Evolutionary conservation across 53 echinoderm and acorn worm species (phyloP).

Genomic region (Glandiceps talaboti): DNA sequence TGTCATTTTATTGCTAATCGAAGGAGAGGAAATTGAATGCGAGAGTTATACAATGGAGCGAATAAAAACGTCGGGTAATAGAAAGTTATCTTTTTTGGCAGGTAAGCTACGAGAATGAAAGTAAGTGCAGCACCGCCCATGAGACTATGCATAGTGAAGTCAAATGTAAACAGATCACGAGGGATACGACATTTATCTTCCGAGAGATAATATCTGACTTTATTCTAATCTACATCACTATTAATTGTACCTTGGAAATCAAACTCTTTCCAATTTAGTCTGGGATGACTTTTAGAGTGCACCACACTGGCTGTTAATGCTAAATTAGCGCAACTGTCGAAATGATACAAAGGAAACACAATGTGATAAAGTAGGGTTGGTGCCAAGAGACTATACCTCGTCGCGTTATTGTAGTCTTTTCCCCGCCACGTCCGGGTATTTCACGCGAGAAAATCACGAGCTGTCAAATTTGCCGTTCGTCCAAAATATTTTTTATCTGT

Average conservation of each 20-base stretch:
- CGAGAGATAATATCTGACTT: neutral
- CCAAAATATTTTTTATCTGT: too few relatives aligned
- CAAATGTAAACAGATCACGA: neutral
- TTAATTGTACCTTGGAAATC: neutral
- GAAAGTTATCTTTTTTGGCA: neutral
- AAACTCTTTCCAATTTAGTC: neutral
- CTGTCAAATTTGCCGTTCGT: neutral
- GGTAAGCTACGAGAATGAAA: neutral
- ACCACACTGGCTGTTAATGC: neutral
- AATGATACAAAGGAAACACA: neutral
- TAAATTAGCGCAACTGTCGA: neutral
- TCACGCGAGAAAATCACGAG: neutral
- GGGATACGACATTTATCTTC: neutral
- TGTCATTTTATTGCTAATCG: neutral
- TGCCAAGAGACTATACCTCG: neutral
- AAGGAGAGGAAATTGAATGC: neutral
- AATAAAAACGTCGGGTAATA: neutral
- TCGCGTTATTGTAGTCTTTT: neutral
- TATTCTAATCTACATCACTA: neutral
- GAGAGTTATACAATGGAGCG: neutral
- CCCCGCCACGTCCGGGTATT: neutral
- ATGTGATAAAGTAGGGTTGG: neutral
- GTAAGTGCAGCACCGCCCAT: neutral
- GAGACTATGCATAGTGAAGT: neutral
- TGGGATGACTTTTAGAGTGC: neutral